Evolutionary conservation across 2,797 vertebrate species (phyloP).

Genomic region (Ispidina lecontei): DNA sequence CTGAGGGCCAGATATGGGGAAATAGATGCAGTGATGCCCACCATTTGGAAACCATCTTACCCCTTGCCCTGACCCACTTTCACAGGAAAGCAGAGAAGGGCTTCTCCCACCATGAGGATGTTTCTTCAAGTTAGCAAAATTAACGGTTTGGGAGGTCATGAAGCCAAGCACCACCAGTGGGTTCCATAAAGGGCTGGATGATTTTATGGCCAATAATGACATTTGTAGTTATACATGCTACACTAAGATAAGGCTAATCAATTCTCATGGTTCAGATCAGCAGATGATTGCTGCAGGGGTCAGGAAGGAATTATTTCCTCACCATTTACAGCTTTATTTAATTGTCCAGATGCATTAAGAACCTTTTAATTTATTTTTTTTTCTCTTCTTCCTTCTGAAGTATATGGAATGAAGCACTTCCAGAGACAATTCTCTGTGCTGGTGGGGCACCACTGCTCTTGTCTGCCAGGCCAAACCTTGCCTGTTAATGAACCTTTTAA

Average conservation of each 20-base stretch:
- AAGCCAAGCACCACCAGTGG: conserved; percentile 50
- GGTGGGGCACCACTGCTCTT: not conserved
- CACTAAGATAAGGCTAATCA: conserved; percentile 71
- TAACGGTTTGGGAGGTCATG: conserved; percentile 29
- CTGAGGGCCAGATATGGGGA: not conserved
- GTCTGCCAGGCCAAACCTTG: not conserved
- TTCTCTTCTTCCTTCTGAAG: conserved; percentile 12
- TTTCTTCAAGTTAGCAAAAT: not conserved
- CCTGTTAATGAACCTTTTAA: not conserved
- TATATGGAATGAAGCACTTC: conserved; percentile 37
- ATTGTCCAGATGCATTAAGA: conserved; percentile 74
- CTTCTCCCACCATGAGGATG: rapidly evolving
- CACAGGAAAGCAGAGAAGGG: not conserved
- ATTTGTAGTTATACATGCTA: conserved; percentile 61
- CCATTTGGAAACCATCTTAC: rapidly evolving
- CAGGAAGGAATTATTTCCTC: conserved; percentile 69
- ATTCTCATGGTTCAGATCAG: conserved; percentile 74
- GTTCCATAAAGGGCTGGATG: conserved; percentile 48
- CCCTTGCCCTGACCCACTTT: rapidly evolving
- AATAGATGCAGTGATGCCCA: not conserved
- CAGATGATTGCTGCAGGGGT: conserved; percentile 69
- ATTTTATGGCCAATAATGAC: conserved; percentile 76
- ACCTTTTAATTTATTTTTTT: conserved; percentile 60
- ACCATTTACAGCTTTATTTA: conserved; percentile 70
- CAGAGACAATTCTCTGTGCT: not conserved